Evolutionary conservation across 2,888 invertebrate genomes (phyloP), one percentile per base, ranked within the genome.

Genomic region (Eupithecia exiguata): DNA sequence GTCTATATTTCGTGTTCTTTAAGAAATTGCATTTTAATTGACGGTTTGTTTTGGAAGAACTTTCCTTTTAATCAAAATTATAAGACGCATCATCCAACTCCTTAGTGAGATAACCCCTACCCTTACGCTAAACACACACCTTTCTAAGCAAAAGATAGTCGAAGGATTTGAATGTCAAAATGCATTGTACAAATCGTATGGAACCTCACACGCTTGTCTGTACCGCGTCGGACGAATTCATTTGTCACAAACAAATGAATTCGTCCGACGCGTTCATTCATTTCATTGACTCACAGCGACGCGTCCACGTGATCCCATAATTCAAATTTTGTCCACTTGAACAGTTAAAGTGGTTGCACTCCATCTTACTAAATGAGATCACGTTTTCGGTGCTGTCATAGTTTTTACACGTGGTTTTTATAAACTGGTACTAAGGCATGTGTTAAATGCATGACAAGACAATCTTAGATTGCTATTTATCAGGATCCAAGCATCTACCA

Each of bases 351-450:
- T 58, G 58, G 62, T 25, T 61, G 53, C 62, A 62, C 65, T 69
- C 61, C 58, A 62, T 62, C 62, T 62, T 62, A 35, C 35, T 62
- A 62, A 78, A 78, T 78, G 73, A 75, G 71, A 77, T 77, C 77
- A 78, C 78, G 74, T 74, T 58, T 74, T 21, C 30, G 25, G 66
- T 43, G 30, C 71, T 71, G 75, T 74, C 72, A 69, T 53, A 58
- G 63, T 70, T 74, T 65, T 73, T 77, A 76, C 78, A 76, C 74
- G 71, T 78, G 74, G 35, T n/a, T n/a, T n/a, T n/a, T n/a, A 62
- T 40, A 74, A 78, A 78, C 9, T 78, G 75, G 63, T 21, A 25
- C 58, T 38, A 49, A 58, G 21, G 40, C 71, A 61, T 43, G 63
- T 36, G 69, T 21, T 21, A 10, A 53, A 21, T 4, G 49, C n/a